Evolutionary conservation across 2,888 invertebrate species (phyloP).

Genomic region (Temnothorax unifasciatus): DNA sequence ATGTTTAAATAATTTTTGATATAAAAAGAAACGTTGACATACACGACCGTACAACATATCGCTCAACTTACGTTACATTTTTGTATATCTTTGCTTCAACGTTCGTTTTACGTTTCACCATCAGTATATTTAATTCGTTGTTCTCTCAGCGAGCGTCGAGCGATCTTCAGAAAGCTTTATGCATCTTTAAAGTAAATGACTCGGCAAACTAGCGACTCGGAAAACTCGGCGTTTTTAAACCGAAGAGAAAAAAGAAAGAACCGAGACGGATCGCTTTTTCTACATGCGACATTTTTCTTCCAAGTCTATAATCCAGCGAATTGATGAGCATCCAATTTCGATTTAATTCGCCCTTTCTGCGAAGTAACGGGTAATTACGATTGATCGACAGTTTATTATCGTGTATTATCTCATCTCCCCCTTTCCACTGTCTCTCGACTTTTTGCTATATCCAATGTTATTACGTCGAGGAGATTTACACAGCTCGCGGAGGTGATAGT

Average conservation of each 20-base stretch:
- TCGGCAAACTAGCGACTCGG: background rate
- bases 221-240: constrained; percentile 15
- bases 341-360: constrained; percentile 14
- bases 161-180: constrained; percentile 17
- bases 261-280: background rate
- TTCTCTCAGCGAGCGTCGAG: background rate
- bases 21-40: background rate
- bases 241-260: background rate
- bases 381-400: constrained; percentile 29
- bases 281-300: background rate
- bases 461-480: constrained; percentile 12
- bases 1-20: constrained; percentile 1
- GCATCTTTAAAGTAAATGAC: constrained; percentile 35
- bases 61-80: background rate
- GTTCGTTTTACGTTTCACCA: constrained; percentile 6
- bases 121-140: constrained; percentile 4
- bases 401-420: background rate
- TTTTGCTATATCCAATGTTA: constrained; percentile 5
- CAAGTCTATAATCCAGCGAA: constrained; percentile 30
- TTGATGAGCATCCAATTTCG: background rate
- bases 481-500: background rate
- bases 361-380: constrained; percentile 24
- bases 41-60: background rate
- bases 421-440: background rate
- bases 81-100: background rate